These are phyloP conservation scores for Thryonomys swinderianus DNA, from an alignment of 2,113 vertebrate genomes.

Conservation along the genomic window DNA sequence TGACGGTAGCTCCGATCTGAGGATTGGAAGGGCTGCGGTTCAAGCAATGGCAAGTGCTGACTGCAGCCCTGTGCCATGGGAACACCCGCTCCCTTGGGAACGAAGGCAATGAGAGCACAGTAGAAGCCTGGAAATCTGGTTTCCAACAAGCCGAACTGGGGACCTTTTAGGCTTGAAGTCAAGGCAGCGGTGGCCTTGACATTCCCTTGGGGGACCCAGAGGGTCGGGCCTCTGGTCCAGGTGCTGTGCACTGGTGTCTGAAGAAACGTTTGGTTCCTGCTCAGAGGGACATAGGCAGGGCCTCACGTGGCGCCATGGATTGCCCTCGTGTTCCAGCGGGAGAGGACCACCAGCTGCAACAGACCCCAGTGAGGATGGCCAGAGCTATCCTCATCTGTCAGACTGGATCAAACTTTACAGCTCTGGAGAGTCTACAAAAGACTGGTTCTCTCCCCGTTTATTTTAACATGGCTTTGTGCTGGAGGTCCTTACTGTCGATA, in stretches of 20 bases:
- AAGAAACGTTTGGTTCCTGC: conserved; percentile 1
- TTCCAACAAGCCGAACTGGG: neutral
- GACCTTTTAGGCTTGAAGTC: neutral
- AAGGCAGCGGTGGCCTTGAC: neutral
- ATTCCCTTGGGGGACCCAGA: neutral
- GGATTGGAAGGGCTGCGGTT: neutral
- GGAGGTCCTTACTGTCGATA: neutral
- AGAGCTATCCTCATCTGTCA: neutral
- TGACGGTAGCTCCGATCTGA: neutral
- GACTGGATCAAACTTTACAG: conserved; percentile 3
- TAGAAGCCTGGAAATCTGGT: neutral
- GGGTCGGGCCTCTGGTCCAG: neutral
- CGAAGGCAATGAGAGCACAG: neutral
- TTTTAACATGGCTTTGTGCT: conserved; percentile 30
- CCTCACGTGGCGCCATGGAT: neutral
- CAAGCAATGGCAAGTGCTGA: neutral
- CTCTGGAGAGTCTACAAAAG: neutral
- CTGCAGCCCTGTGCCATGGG: conserved; percentile 13
- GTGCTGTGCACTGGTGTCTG: neutral
- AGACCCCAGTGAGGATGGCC: neutral
- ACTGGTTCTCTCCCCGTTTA: neutral
- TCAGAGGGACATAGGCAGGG: neutral
- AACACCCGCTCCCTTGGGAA: conserved; percentile 19
- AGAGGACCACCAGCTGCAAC: neutral
- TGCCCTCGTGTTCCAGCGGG: neutral